A percentile compares a stretch with the other conserved stretches of the same genome.
Conservation (phyloP, 92 coral and sea anemone genomes). For the Desmophyllum pertusum region DNA sequence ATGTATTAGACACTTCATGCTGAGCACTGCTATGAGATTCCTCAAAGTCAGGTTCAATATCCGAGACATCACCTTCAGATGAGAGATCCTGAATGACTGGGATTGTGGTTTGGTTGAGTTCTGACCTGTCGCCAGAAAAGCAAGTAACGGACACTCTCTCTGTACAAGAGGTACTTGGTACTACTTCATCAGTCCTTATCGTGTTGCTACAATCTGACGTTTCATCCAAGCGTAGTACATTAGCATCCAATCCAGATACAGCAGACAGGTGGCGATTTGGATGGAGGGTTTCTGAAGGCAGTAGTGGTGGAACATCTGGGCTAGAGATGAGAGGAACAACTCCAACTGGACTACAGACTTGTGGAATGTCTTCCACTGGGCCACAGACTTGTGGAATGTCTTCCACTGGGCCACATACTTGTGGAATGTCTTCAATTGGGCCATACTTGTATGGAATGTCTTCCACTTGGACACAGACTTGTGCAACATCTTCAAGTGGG, state of each 20-base stretch:
- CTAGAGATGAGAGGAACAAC: not conserved
- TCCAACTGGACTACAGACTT: not conserved
- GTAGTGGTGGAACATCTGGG: not conserved
- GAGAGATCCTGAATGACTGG: constrained; percentile 44
- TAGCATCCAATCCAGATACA: not conserved
- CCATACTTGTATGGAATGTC: not conserved
- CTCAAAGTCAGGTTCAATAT: constrained; percentile 82
- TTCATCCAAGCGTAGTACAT: not conserved
- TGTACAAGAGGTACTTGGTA: not conserved
- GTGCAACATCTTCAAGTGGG: not conserved
- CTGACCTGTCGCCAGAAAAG: constrained; percentile 1
- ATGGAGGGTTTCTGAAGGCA: not conserved
- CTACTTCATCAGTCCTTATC: not conserved
- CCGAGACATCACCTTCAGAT: constrained; percentile 83
- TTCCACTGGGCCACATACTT: not conserved
- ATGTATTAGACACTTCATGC: not conserved
- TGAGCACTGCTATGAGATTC: constrained; percentile 45
- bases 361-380: not conserved
- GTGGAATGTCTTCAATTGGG: not conserved
- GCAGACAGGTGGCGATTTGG: not conserved
- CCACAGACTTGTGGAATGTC: not conserved
- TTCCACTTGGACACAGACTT: not conserved
- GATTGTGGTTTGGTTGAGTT: not conserved
- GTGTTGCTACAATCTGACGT: not conserved
- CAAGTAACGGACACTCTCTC: not conserved